phyloP scores from a whole-genome alignment of 2,797 vertebrate species.

The Podarcis siculus region DNA sequence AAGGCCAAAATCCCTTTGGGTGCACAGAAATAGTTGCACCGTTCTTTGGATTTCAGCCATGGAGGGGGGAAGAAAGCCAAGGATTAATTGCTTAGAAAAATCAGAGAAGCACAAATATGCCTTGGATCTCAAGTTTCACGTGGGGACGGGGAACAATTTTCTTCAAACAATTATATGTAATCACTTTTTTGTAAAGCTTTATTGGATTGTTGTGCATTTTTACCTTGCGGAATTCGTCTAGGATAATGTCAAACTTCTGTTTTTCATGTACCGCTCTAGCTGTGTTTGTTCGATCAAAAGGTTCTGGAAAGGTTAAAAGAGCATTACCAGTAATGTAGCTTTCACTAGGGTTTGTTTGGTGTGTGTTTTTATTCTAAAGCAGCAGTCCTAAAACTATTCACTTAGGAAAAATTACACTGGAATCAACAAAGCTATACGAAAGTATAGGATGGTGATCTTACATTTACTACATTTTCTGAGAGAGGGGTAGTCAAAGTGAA shows the following conservation, averaged over 20 bases:
- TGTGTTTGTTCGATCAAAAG: slow-evolving; percentile 94
- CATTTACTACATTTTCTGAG: not conserved
- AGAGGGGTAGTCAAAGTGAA: not conserved
- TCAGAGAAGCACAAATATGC: not conserved
- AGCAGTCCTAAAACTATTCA: not conserved
- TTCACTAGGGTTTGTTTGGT: not conserved
- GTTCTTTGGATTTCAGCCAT: not conserved
- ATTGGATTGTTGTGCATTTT: slow-evolving; percentile 23
- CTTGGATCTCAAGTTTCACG: not conserved
- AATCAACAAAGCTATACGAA: not conserved
- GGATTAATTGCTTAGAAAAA: not conserved
- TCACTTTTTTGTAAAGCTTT: not conserved
- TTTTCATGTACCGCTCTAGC: slow-evolving; percentile 95
- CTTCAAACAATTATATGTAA: not conserved
- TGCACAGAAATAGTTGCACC: no score
- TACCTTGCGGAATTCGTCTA: slow-evolving; percentile 88
- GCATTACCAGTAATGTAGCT: not conserved
- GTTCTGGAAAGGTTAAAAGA: slow-evolving; percentile 85
- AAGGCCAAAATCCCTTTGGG: not conserved
- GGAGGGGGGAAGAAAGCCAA: not conserved
- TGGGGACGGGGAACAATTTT: no score
- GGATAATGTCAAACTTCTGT: slow-evolving; percentile 90
- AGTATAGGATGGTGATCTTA: not conserved
- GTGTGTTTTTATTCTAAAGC: not conserved
- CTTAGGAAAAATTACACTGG: not conserved